Base-by-base conservation (phyloP, 2,888 invertebrate genomes). In the Entomobrya multifasciata region DNA sequence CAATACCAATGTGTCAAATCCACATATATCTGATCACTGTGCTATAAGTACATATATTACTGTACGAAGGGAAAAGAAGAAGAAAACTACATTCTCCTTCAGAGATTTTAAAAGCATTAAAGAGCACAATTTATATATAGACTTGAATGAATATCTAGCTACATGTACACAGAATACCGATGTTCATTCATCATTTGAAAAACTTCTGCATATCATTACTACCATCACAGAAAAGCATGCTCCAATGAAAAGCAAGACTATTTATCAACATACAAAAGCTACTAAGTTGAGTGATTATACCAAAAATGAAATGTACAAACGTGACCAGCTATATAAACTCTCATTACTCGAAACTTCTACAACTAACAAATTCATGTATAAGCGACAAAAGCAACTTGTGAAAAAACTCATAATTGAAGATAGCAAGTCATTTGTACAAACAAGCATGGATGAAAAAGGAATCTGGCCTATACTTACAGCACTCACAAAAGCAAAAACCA, bases 21-120 rank as follows among this genome's bases (percentile, higher is more conserved):
- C 27, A 13, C 80, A 74, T 11, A 47, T 86, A 22, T 60, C 86
- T 0, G 86, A 86, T 20, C 86, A 86, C 22, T 5, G 6, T 11
- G 72, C 62, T 0, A 17, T 74, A 0, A 15, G 15, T 0, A 49
- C 62, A 0, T 0, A 11, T 13, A n/a, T 86, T 11, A 49, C 30
- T 8, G 17, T 49, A 0, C n/a, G n/a, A n/a, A 15, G 10, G 10
- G 72, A 80, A 13, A 20, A 47, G 1, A 1, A 11, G 11, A 27
- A n/a, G 0, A 47, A 72, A 20, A 74, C 15, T 10, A 55, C 27
- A 0, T 57, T 86, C 13, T 22, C 15, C 0, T 79, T 22, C 36
- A 47, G 65, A 8, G 20, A 80, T 17, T 80, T 22, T 15, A 74
- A 27, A 0, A 47, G 15, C 4, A 60, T 52, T 0, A 20, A 57